Base-by-base conservation (phyloP, 2,888 invertebrate species). In the Caradrina kadenii region DNA sequence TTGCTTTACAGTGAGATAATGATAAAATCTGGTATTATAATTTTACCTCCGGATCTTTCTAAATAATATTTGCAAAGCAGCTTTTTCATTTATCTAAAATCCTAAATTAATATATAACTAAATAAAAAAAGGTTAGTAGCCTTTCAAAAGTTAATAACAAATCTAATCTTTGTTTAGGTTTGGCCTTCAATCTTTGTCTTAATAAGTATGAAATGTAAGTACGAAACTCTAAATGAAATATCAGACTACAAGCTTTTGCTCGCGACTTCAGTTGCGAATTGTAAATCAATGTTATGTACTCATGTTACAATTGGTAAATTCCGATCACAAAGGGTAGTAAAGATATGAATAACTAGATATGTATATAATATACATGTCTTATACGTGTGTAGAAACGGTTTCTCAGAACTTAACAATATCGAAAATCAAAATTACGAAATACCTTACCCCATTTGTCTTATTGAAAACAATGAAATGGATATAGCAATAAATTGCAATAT, bases 131-230 rank as follows among this genome's bases (percentile, higher is more conserved):
- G 15, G 21, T 26, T 39, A 21, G 22, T 17, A 52, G 15, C 22
- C n/a, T 48, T 63, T 50, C 19, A 19, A 39, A 63, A 61, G 49
- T 64, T 42, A 62, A 64, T 69, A 67, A 49, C 63, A 69, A 76
- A 58, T 31, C 26, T 76, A 60, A 65, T 56, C 55, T 49, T 54
- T 35, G 42, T 49, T 48, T 67, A 50, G 52, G 52, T 26, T 31
- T 50, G 60, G 7, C 49, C 52, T 63, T 55, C 22, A 56, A 31
- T 45, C 22, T 45, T 68, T 59, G 22, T 52, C 17, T 60, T 49
- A 73, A 52, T 42, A 53, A 45, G 48, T 48, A 31, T 48, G 49
- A 54, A 70, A 71, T 21, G 42, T 50, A 45, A 15, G 45, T 22
- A 15, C 45, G 49, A 60, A 56, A 80, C 53, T 56, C 21, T 49